These are phyloP conservation scores for Chymomyza amoena DNA, from an alignment of 2,888 invertebrate species.

Conservation along the genomic window DNA sequence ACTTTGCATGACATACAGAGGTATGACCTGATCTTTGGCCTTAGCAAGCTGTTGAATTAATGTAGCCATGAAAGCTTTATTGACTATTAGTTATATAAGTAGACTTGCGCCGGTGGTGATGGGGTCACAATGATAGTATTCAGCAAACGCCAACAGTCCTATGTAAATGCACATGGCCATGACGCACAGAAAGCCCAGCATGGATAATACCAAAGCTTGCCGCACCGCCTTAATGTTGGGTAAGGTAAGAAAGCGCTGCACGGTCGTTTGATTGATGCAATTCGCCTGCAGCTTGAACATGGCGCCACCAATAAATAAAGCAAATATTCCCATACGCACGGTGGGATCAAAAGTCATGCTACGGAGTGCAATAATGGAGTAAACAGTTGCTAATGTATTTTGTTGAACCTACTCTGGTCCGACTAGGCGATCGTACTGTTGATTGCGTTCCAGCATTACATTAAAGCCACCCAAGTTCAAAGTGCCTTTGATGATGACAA, in stretches of 20 bases:
- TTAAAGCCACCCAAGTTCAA: slow-evolving; percentile 85
- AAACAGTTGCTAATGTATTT: neutral
- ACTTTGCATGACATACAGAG: slow-evolving; percentile 91
- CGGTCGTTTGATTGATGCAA: slow-evolving; percentile 90
- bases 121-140: slow-evolving; percentile 88
- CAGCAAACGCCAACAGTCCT: slow-evolving; percentile 86
- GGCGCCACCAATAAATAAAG: slow-evolving; percentile 85
- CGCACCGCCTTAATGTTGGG: slow-evolving; percentile 84
- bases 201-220: slow-evolving; percentile 84
- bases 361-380: neutral
- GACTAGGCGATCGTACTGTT: slow-evolving; percentile 85
- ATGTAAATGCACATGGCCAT: slow-evolving; percentile 84
- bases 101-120: slow-evolving; percentile 85
- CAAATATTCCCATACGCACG: slow-evolving; percentile 89
- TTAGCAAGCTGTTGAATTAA: slow-evolving; percentile 82
- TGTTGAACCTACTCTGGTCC: slow-evolving; percentile 82
- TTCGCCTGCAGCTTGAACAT: slow-evolving; percentile 86
- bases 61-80: neutral
- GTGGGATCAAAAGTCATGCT: slow-evolving; percentile 89
- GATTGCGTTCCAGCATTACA: slow-evolving; percentile 84
- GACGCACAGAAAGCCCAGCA: slow-evolving; percentile 82
- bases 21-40: slow-evolving; percentile 89
- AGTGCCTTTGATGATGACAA: slow-evolving; percentile 87
- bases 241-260: slow-evolving; percentile 89
- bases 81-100: neutral